Conservation (phyloP, 2,113 vertebrate genomes). For the Cephalophus harveyi region DNA sequence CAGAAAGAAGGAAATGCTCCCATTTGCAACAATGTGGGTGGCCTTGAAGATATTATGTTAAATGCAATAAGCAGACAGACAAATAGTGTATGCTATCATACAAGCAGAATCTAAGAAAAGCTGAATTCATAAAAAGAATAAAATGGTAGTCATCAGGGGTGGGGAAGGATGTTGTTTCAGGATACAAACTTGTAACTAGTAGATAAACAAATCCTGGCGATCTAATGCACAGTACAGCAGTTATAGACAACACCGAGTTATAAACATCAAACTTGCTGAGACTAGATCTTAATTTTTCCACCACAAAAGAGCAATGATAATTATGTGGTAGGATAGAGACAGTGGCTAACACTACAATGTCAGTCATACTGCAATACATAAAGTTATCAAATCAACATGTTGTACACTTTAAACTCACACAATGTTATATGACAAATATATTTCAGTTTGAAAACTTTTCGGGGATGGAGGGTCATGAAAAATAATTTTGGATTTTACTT, state of each 20-base stretch:
- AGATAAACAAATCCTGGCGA: background rate
- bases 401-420: background rate
- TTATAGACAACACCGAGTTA: background rate
- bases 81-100: background rate
- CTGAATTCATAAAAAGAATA: background rate
- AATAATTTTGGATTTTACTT: background rate
- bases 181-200: background rate
- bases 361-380: background rate
- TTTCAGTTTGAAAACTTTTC: background rate
- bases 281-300: background rate
- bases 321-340: background rate
- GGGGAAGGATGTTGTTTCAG: background rate
- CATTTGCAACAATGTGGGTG: background rate
- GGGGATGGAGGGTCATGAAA: background rate
- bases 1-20: background rate
- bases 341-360: background rate
- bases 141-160: background rate
- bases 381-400: background rate
- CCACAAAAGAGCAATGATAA: background rate
- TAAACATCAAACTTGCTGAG: background rate
- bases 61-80: background rate
- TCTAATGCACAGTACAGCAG: background rate
- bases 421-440: background rate
- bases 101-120: background rate
- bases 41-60: background rate